phyloP scores from a whole-genome alignment of 2,888 invertebrate genomes.

The Nysson spinosus region DNA sequence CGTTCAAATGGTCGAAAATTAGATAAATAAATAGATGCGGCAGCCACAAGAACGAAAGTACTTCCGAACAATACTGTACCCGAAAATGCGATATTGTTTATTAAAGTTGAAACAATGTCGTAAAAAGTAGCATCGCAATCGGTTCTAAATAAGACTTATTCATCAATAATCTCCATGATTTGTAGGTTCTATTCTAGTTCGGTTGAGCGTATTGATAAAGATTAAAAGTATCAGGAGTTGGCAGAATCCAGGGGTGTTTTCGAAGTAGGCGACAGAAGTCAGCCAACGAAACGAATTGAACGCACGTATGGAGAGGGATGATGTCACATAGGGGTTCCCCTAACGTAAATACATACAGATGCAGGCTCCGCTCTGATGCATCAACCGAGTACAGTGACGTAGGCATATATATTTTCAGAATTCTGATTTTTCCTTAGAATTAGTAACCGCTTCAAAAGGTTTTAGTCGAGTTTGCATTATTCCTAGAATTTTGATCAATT shows the following conservation, averaged over 20 bases:
- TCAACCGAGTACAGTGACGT: slow-evolving; percentile 62
- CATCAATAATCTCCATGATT: no score
- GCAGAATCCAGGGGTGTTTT: slow-evolving; percentile 63
- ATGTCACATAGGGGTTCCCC: slow-evolving; percentile 72
- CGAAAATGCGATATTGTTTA: no score
- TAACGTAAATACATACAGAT: slow-evolving; percentile 68
- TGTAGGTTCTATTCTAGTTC: slow-evolving; percentile 61
- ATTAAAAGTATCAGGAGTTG: slow-evolving; percentile 74
- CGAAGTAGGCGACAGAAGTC: slow-evolving; percentile 77
- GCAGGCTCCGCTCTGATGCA: slow-evolving; percentile 68
- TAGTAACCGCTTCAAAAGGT: no score
- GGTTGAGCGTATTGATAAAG: slow-evolving; percentile 75
- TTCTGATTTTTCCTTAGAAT: slow-evolving; percentile 3
- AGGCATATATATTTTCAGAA: slow-evolving; percentile 28
- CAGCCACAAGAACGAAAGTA: no score
- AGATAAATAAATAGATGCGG: no score
- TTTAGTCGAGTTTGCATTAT: no score
- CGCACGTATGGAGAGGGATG: slow-evolving; percentile 66
- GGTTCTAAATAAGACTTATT: no score
- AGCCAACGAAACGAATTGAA: slow-evolving; percentile 74
- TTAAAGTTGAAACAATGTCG: no score
- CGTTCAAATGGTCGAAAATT: no score
- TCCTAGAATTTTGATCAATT: no score
- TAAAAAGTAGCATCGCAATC: no score
- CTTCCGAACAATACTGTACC: no score